Base-by-base conservation (phyloP, 2,888 invertebrate species). In the Capitulum mitella region DNA sequence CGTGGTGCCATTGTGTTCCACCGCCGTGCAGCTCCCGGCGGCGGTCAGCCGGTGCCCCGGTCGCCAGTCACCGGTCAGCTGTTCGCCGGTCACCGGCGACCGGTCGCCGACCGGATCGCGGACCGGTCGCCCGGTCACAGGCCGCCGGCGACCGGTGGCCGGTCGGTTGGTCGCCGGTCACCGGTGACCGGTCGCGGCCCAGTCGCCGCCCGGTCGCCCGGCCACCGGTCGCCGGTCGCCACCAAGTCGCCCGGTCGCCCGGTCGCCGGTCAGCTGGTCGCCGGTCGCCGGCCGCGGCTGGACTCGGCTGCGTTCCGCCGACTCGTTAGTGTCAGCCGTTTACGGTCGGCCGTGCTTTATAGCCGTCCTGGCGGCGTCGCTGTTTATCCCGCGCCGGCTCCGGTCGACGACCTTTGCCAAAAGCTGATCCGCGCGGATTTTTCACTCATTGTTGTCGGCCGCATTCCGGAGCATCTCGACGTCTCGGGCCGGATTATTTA, bases 351-450 rank as follows among this genome's bases (percentile, higher is more conserved):
- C 29, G n/a, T 10, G 58, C 58, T n/a, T n/a, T 58, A 58, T 29
- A n/a, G 29, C 58, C 58, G 58, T 10, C 58, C 54, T n/a, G 26
- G 58, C 34, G 34, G 32, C 64, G 3, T 19, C 19, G 22, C 70
- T 70, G 70, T 70, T 70, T 70, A 70, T 70, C 70, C 26, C 70
- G 19, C 12, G 70, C 40, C 26, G 26, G 26, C 26, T 29, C 58
- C 37, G 70, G 70, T 70, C 70, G 40, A 40, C 70, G 70, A 70
- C 40, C 40, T 37, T 70, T 26, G 70, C 70, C 70, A 70, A 70
- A 70, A 70, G 70, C 70, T 40, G 70, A 70, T 70, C 70, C 26
- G 70, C 70, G 40, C 70, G 37, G 70, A 70, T 70, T 37, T 70
- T 70, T 40, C 70, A 37, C 70, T 70, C 70, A 70, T 70, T 70